Base-by-base conservation (phyloP, 2,888 invertebrate species). In the Amphipyra berbera region DNA sequence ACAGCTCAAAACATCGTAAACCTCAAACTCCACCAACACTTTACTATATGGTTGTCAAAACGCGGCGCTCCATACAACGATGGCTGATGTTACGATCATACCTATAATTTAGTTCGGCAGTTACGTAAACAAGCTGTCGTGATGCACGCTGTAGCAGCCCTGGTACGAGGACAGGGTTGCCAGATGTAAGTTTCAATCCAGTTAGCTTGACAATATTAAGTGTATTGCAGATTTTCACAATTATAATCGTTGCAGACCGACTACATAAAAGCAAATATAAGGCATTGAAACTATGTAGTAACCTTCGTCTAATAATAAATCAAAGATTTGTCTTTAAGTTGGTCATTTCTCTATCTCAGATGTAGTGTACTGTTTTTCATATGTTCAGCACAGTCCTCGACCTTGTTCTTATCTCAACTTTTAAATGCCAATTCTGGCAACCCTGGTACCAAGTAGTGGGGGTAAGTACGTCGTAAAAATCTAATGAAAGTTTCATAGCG, bases 401-500 rank as follows among this genome's bases (percentile, higher is more conserved):
- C 21, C 21, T 21, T 21, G 21, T 21, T 21, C 21, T 21, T 21
- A 4, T 7, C 30, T 30, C 0, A 7, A 1, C 6, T 30, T 30
- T 30, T 30, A 4, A 30, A 30, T 4, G n/a, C 7, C n/a, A 2
- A n/a, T 10, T 42, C 12, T 53, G 15, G 10, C 42, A 69, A 55
- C 75, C 75, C 62, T 69, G 21, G 21, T 3, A 13, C 6, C 13
- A 6, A 33, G 38, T 37, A 41, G 45, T 41, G 37, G 48, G 58
- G 56, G 54, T 42, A 21, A 21, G 21, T 21, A 46, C 45, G 38
- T 76, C 84, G 67, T 83, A 81, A 82, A 83, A 79, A 72, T 30
- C 64, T 79, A 78, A 82, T 82, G 72, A 75, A 79, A 78, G 55
- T 79, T 82, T 83, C 68, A 78, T 76, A 73, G 73, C 59, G 14